These are phyloP conservation scores for Brachyptera risi DNA, from an alignment of 2,888 invertebrate genomes.

Conservation along the genomic window DNA sequence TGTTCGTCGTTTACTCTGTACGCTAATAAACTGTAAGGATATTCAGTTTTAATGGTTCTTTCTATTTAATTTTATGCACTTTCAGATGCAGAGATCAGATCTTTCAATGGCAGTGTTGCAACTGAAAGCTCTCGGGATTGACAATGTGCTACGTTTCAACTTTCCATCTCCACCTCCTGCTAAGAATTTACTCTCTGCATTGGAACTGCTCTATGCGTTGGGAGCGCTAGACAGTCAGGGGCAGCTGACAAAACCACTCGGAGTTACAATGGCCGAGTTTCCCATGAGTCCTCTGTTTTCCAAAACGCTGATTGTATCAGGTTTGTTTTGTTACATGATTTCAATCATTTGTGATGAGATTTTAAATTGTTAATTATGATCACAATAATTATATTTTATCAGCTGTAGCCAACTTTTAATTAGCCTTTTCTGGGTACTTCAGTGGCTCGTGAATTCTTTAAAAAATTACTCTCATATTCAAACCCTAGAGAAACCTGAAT, in stretches of 20 bases:
- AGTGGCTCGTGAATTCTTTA: no score
- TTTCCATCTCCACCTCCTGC: conserved; percentile 93
- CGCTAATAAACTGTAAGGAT: no score
- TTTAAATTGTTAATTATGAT: no score
- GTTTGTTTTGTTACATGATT: conserved; percentile 40
- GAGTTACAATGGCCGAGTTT: conserved; percentile 85
- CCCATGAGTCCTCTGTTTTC: conserved; percentile 84
- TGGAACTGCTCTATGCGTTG: conserved; percentile 86
- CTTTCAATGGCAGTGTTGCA: conserved; percentile 81
- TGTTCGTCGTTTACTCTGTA: no score
- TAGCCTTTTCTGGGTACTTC: no score
- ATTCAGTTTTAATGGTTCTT: no score
- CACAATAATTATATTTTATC: no score
- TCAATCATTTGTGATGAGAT: no score
- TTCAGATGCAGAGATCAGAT: conserved; percentile 64
- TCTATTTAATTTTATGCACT: no score
- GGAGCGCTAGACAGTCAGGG: conserved; percentile 74
- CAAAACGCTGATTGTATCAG: conserved; percentile 76
- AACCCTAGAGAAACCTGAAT: no score
- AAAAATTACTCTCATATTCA: no score
- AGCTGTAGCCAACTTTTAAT: no score
- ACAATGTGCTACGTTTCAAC: conserved; percentile 84
- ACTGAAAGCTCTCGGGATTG: conserved; percentile 90
- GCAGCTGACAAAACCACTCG: conserved; percentile 70
- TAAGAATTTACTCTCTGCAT: conserved; percentile 72